A percentile compares a stretch with the other conserved stretches of the same genome.
phyloP scores from a whole-genome alignment of 1,140 invertebrate genomes.

The Lethocerus indicus region DNA sequence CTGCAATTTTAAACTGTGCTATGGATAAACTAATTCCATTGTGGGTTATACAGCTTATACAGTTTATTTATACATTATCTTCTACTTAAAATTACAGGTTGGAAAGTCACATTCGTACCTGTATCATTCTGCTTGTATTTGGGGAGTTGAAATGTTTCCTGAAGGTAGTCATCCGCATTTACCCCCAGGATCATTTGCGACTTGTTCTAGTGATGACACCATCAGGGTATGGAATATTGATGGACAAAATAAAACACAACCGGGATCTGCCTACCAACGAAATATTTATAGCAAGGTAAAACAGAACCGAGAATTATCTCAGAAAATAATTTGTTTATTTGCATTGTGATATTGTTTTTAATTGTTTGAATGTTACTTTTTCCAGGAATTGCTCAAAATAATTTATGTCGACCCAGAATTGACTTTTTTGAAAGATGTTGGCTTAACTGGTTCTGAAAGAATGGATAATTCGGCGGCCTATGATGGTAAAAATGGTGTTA shows the following conservation, averaged over 20 bases:
- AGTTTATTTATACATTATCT: slow-evolving; percentile 1
- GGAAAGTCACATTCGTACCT: slow-evolving; percentile 85
- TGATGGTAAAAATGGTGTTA: slow-evolving; percentile 79
- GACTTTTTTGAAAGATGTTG: slow-evolving; percentile 71
- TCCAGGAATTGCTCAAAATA: slow-evolving; percentile 73
- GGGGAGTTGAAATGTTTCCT: slow-evolving; percentile 77
- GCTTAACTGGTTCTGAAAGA: slow-evolving; percentile 39
- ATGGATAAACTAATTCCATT: not conserved
- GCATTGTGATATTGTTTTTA: not conserved
- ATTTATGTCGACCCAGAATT: slow-evolving; percentile 78
- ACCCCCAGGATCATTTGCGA: slow-evolving; percentile 71
- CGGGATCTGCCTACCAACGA: slow-evolving; percentile 39
- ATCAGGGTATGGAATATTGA: slow-evolving; percentile 79
- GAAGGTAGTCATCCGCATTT: slow-evolving; percentile 29
- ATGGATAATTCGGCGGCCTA: slow-evolving; percentile 36
- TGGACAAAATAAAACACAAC: slow-evolving; percentile 27
- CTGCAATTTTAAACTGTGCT: not conserved
- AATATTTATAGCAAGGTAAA: slow-evolving; percentile 89
- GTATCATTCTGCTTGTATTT: slow-evolving; percentile 91
- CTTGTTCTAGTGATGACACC: slow-evolving; percentile 89
- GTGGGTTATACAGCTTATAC: not conserved
- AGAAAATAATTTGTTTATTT: not conserved
- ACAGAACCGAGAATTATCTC: slow-evolving; percentile 16
- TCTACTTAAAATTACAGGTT: slow-evolving; percentile 32
- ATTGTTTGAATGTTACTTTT: slow-evolving; percentile 15